Base-by-base conservation (phyloP, 2,113 vertebrate genomes). In the Caracal caracal region DNA sequence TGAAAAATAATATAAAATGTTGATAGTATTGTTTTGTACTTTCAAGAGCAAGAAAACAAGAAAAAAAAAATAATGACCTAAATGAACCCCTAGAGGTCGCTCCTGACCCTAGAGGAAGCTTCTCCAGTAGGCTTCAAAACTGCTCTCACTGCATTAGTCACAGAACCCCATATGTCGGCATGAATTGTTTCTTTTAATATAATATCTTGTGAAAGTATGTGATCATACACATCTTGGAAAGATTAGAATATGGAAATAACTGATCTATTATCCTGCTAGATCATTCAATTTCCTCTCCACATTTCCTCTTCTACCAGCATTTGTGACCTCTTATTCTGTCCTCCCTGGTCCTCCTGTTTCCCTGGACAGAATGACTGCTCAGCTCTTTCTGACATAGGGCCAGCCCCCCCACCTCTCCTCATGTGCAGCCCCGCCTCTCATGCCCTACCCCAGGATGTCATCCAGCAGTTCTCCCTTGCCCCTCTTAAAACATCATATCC, bases 21-120 rank as follows among this genome's bases (percentile, higher is more conserved):
- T 15, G 63, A 43, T 33, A 5, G 30, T 71, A n/a, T 10, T 68
- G 68, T 79, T 94, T 88, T 91, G 33, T n/a, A 47, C 49, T 80
- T 79, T 35, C 6, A 93, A 78, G 37, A 94, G 15, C 49, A 81
- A 40, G 37, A 28, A 79, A 87, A 88, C 8, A 73, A 75, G 17
- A 17, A 88, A 83, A 89, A 89, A 59, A 88, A 63, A 24, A 16
- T 66, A 93, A 68, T 81, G 86, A 17, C 24, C 70, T 76, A 73
- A 88, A 56, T 73, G 26, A 90, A 88, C 95, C 97, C 96, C 88
- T 97, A 97, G 98, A 96, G 95, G 98, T 65, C 95, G 3, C 94
- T n/a, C 84, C 59, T 80, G 49, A 30, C 26, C 30, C 11, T 20
- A 16, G n/a, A 28, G 76, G 43, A 49, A 47, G 20, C 35, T 59